phyloP scores from a whole-genome alignment of 2,113 vertebrate genomes.

The Callaeas wilsoni region DNA sequence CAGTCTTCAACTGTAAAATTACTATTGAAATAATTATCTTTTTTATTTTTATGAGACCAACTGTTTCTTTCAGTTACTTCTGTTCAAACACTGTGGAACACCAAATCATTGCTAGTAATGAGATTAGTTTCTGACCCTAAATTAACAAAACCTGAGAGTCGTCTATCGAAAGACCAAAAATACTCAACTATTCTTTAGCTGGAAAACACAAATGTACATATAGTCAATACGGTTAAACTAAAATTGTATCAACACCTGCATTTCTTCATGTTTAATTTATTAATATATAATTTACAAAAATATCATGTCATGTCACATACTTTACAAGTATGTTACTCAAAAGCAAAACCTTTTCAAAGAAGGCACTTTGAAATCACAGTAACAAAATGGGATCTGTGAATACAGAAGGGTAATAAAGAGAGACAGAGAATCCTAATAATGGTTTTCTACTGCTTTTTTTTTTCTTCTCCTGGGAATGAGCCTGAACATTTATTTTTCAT shows the following conservation, averaged over 20 bases:
- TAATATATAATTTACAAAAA: background rate
- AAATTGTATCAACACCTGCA: background rate
- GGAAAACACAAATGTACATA: background rate
- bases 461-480: background rate
- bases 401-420: background rate
- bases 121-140: background rate
- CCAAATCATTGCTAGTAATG: background rate
- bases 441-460: background rate
- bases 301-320: background rate
- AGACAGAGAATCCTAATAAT: background rate
- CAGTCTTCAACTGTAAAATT: background rate
- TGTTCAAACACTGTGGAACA: background rate
- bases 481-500: conserved; percentile 19
- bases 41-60: background rate
- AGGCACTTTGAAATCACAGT: background rate
- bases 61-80: background rate
- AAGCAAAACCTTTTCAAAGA: background rate
- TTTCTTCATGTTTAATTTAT: background rate
- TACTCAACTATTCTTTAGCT: background rate
- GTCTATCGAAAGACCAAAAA: background rate
- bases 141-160: background rate
- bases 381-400: background rate
- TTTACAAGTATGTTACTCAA: background rate
- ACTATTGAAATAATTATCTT: accelerated
- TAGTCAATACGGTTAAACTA: background rate